Percentiles rank a stretch among this genome's conserved stretches.
Evolutionary conservation across 2,113 vertebrate genomes (phyloP).

Genomic region (Boulengeromyrus knoepffleri): DNA sequence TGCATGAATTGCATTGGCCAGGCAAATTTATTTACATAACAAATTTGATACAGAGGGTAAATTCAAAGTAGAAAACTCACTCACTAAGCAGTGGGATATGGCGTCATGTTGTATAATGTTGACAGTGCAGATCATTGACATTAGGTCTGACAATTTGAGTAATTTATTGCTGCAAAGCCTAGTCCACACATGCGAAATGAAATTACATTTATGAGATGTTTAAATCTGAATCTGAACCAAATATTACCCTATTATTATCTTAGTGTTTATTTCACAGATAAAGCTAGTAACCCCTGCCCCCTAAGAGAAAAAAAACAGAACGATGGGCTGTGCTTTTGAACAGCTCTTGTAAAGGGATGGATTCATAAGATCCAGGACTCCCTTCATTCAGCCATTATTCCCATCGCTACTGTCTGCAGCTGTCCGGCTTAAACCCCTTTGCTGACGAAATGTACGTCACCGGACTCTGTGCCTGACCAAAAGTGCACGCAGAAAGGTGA

Average conservation of each 20-base stretch:
- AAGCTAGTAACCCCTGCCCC: neutral
- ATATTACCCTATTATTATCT: neutral
- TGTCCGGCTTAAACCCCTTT: neutral
- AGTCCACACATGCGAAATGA: neutral
- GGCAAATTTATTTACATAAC: neutral
- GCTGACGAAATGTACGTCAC: neutral
- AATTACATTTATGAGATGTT: neutral
- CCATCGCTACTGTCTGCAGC: neutral
- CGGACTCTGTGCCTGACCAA: neutral
- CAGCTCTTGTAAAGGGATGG: neutral
- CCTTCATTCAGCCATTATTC: neutral
- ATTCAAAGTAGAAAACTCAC: neutral
- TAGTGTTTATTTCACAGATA: neutral
- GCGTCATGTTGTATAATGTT: neutral
- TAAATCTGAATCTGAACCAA: neutral
- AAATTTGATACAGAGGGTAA: neutral
- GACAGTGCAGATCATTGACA: neutral
- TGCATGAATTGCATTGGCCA: neutral
- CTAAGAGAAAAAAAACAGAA: neutral
- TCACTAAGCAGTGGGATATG: neutral
- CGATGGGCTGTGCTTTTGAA: neutral
- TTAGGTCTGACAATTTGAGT: neutral
- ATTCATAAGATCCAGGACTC: neutral
- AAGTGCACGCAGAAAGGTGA: neutral
- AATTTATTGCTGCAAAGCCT: neutral